These are phyloP conservation scores for Donacobius atricapilla DNA, from an alignment of 2,113 vertebrate genomes.

Conservation along the genomic window DNA sequence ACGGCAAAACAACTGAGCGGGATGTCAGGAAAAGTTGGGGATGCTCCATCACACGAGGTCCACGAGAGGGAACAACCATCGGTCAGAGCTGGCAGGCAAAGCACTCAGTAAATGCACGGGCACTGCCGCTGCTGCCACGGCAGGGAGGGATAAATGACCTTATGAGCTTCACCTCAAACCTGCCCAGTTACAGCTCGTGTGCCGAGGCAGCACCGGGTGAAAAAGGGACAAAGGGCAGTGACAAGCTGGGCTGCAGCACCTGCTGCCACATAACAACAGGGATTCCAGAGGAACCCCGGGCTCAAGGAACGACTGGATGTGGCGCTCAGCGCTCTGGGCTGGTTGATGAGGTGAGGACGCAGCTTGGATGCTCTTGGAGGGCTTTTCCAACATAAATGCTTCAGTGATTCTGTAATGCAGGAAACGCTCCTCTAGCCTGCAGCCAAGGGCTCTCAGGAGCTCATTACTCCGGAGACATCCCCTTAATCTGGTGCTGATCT, in stretches of 20 bases:
- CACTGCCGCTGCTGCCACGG: background rate
- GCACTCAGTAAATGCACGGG: background rate
- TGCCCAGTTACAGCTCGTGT: fast-evolving
- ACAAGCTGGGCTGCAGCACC: background rate
- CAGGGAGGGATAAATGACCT: background rate
- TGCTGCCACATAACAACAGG: fast-evolving
- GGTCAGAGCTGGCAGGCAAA: background rate
- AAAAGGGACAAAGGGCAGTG: background rate
- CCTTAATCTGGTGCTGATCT: fast-evolving
- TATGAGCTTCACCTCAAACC: background rate
- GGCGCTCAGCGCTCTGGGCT: background rate
- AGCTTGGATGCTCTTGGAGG: background rate
- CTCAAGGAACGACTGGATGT: fast-evolving
- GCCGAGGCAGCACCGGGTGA: background rate
- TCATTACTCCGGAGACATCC: fast-evolving
- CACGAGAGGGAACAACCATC: background rate
- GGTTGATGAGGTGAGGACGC: background rate
- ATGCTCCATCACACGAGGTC: slow-evolving; percentile 20
- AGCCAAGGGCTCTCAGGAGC: fast-evolving
- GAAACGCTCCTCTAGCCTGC: fast-evolving
- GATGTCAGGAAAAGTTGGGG: slow-evolving; percentile 32
- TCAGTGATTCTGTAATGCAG: background rate
- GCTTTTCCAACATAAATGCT: background rate
- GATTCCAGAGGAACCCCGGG: fast-evolving
- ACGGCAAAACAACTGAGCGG: background rate